Conservation (phyloP, 1,140 invertebrate species). For the Bacillus rossius region DNA sequence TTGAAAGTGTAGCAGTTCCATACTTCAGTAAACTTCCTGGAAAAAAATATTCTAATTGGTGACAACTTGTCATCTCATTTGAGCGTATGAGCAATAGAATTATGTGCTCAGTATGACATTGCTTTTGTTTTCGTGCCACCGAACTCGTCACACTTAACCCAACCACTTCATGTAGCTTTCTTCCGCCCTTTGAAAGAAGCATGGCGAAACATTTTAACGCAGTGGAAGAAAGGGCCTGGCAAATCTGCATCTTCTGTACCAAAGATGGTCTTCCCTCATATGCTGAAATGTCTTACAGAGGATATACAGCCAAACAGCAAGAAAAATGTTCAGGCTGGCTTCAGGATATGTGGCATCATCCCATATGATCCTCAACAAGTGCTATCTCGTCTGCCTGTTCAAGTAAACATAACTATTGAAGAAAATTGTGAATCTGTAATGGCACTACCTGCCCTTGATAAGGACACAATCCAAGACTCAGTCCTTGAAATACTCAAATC, state of each 20-base stretch:
- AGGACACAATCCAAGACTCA: background rate
- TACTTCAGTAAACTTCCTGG: slow-evolving; percentile 27
- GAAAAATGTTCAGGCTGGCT: slow-evolving; percentile 26
- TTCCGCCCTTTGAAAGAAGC: slow-evolving; percentile 35
- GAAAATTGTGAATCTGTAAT: too few species aligned
- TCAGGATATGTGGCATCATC: slow-evolving; percentile 26
- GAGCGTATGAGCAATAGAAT: slow-evolving; percentile 17
- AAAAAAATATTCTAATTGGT: slow-evolving; percentile 32
- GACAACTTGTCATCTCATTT: slow-evolving; percentile 40
- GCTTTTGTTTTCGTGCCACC: slow-evolving; percentile 36
- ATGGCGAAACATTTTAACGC: slow-evolving; percentile 33
- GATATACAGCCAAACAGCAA: slow-evolving; percentile 12
- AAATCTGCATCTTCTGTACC: slow-evolving; percentile 15
- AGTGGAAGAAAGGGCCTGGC: slow-evolving; percentile 27
- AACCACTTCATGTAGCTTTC: slow-evolving; percentile 38
- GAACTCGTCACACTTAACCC: slow-evolving; percentile 35
- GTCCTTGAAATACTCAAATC: background rate
- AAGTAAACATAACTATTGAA: too few species aligned
- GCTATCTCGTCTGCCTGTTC: too few species aligned
- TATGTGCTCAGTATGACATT: slow-evolving; percentile 32
- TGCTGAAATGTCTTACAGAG: slow-evolving; percentile 24
- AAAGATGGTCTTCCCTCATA: slow-evolving; percentile 27
- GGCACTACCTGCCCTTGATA: too few species aligned
- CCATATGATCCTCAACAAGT: slow-evolving; percentile 20
- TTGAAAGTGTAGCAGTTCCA: slow-evolving; percentile 23